A percentile compares a stretch with the other conserved stretches of the same genome.
These are phyloP conservation scores for Oikopleura dioica DNA, from an alignment of 23 tunicate species.

Conservation along the genomic window DNA sequence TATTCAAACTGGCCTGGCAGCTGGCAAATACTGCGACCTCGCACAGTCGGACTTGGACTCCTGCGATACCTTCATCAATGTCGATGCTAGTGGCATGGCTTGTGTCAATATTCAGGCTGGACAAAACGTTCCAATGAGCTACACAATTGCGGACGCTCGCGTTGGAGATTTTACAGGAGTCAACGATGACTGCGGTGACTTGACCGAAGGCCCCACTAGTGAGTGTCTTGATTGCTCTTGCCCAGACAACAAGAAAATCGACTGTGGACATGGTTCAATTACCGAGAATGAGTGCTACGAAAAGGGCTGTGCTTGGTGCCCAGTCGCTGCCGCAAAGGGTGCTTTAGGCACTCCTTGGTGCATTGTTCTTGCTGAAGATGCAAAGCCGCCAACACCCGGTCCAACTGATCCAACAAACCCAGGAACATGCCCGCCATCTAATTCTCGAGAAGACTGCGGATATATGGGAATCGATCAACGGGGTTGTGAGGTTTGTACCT, in stretches of 20 bases:
- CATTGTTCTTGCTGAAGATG: not conserved
- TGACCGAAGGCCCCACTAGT: not conserved
- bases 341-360: not conserved
- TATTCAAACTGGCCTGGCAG: slow-evolving; percentile 29
- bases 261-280: slow-evolving; percentile 64
- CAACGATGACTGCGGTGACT: not conserved
- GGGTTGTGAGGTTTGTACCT: no score
- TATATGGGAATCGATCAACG: not conserved
- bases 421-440: not conserved
- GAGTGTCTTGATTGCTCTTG: not conserved
- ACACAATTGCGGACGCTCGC: not conserved
- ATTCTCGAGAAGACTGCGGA: not conserved
- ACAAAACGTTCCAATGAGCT: not conserved
- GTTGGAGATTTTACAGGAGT: not conserved
- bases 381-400: not conserved
- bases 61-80: not conserved
- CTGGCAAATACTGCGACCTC: slow-evolving; percentile 33
- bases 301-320: not conserved
- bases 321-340: not conserved
- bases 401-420: not conserved
- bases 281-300: slow-evolving; percentile 6
- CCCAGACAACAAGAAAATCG: slow-evolving; percentile 6
- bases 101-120: not conserved
- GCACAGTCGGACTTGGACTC: not conserved
- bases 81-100: not conserved